Evolutionary conservation across 2,888 invertebrate genomes (phyloP), one percentile per base, ranked within the genome.

Genomic region (Pyrrhia umbra): DNA sequence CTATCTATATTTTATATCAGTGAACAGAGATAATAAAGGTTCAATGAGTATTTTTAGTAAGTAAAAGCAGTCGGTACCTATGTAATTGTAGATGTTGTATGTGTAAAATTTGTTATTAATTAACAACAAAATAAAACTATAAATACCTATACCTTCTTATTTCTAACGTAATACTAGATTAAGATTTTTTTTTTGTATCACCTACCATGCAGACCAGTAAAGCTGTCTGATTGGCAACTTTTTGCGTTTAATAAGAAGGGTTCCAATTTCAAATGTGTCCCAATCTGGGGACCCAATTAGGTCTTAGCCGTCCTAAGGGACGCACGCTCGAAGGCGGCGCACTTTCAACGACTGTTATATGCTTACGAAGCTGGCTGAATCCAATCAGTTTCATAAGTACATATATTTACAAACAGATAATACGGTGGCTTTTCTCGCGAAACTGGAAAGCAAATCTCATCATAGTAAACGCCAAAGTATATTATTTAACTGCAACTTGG

Each of bases 261-360:
- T 25, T 61, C 37, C 13, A 54, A 45, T 54, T 61, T 37, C 47
- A 13, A 39, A 67, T 52, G 34, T 47, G 47, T 49, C n/a, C 16
- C 52, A n/a, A 34, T 45, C 49, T 25, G 60, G 30, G 25, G 23
- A 50, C 30, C 45, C 66, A 67, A 67, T 67, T 69, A 61, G 27
- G 16, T 39, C 18, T 43, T n/a, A 13, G 30, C 3, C 15, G 39
- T 34, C 65, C 10, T 50, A 2, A 18, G 37, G 43, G 68, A 68
- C 43, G 8, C 8, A n/a, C 68, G 47, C 21, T 27, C 15, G n/a
- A 9, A 21, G 15, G 16, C 16, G 27, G 13, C 1, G 13, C 5
- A 10, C 6, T 37, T 21, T 6, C 13, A n/a, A 5, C 21, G 15
- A 54, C 16, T 37, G 21, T 18, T 10, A 9, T 9, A 13, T 20